phyloP scores from a whole-genome alignment of 2,888 invertebrate species.

The Eumerus sabulonum region DNA sequence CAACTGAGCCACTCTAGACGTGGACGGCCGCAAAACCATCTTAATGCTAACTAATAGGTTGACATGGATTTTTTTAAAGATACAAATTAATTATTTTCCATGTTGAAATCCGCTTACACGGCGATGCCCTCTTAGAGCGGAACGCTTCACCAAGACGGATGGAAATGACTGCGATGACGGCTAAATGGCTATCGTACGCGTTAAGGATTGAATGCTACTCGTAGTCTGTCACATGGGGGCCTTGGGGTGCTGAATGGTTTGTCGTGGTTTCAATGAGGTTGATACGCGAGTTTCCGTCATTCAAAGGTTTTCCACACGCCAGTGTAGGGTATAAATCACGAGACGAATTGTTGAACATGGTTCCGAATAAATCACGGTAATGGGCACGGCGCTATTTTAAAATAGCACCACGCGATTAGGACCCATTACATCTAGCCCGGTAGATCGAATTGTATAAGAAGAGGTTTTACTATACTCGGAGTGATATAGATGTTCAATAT shows the following conservation, averaged over 20 bases:
- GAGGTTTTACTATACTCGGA: no score
- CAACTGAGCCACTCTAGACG: constrained; percentile 31
- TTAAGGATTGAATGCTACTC: constrained; percentile 20
- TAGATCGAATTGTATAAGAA: no score
- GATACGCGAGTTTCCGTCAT: constrained; percentile 32
- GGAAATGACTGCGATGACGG: constrained; percentile 52
- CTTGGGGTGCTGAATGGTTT: constrained; percentile 23
- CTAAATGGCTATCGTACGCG: constrained; percentile 52
- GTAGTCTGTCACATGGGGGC: background rate
- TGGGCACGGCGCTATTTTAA: background rate
- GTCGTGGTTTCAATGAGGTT: constrained; percentile 9
- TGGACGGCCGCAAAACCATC: constrained; percentile 29
- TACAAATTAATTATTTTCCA: constrained; percentile 66
- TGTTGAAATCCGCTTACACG: constrained; percentile 49
- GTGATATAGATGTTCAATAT: no score
- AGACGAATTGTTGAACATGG: constrained; percentile 20
- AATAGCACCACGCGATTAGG: no score
- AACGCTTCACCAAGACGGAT: constrained; percentile 47
- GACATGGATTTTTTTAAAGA: constrained; percentile 66
- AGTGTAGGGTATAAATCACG: constrained; percentile 44
- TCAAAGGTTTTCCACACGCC: constrained; percentile 42
- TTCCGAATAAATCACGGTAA: constrained; percentile 33
- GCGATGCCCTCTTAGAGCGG: constrained; percentile 13
- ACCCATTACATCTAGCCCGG: no score
- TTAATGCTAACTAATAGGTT: constrained; percentile 68